Evolutionary conservation across 2,797 vertebrate genomes (phyloP), one percentile per base, ranked within the genome.

Genomic region (Microctenopoma steveboyesi): DNA sequence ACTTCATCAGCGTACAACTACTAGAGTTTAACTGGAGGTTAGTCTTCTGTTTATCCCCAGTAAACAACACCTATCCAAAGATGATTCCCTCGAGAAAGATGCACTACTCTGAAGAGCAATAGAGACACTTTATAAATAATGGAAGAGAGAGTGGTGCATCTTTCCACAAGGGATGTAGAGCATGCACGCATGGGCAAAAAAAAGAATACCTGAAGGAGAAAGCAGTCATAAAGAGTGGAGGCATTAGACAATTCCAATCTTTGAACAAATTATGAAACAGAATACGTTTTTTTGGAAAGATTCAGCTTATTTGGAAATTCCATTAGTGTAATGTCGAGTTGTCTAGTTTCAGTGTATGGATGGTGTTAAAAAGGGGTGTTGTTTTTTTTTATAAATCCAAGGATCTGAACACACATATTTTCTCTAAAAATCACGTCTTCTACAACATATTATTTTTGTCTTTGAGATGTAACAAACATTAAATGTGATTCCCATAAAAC

Each of bases 21-120:
- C 5, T 35, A 15, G 18, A 43, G 48, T 76, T 69, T 69, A 64
- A 64, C 7, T 1, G 22, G 30, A 50, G 43, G 54, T 42, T 53
- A 53, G 27, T 35, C 54, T 25, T 37, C 50, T 28, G 45, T 54
- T 61, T 49, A 55, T 61, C 57, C 37, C 45, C 50, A 37, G 55
- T 58, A 53, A 53, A 53, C 43, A 74, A 52, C 28, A 43, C 30
- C 37, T 62, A 28, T 62, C 61, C 51, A 62, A 61, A 74, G 51
- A 43, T 25, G 25, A 37, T 8, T 56, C 62, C 39, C 62, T 39
- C 27, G 51, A 71, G 56, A 39, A 75, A 43, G 16, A 59, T 49
- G 28, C 43, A 33, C 30, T 40, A n/a, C 16, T 59, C 16, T 25
- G 40, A 64, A 45, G 53, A 72, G 48, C 30, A 25, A 47, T 33